A percentile compares a stretch with the other conserved stretches of the same genome.
Evolutionary conservation across 2,888 invertebrate genomes (phyloP).

Genomic region (Pardosa pseudoannulata): DNA sequence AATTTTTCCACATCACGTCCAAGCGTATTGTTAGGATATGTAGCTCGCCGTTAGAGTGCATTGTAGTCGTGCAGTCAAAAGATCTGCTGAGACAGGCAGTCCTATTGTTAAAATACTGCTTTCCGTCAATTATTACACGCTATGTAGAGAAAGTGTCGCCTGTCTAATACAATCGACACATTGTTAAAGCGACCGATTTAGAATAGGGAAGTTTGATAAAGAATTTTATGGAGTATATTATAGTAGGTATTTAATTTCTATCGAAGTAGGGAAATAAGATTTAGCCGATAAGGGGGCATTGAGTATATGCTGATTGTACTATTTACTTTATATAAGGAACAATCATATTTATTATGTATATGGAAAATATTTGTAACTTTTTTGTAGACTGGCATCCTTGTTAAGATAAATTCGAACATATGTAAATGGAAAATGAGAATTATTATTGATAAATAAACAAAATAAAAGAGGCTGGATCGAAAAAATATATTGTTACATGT

Average conservation of each 20-base stretch:
- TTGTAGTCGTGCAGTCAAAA: not conserved
- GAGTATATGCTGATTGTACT: no score
- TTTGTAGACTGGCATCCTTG: no score
- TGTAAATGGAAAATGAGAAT: no score
- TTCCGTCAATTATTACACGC: not conserved
- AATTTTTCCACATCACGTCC: not conserved
- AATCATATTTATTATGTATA: no score
- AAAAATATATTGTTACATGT: no score
- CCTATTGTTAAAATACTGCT: not conserved
- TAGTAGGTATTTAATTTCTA: not conserved
- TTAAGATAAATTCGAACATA: no score
- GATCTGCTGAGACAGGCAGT: not conserved
- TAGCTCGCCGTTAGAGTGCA: not conserved
- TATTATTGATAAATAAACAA: no score
- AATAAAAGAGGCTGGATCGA: no score
- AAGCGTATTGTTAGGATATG: not conserved
- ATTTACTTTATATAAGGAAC: no score
- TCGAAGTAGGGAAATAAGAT: not conserved
- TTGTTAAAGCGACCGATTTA: not conserved
- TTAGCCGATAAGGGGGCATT: no score
- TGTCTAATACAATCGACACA: not conserved
- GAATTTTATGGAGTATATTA: not conserved
- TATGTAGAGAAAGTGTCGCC: constrained; percentile 4
- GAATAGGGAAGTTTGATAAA: not conserved
- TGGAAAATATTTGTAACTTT: no score